Conservation (phyloP, 2,888 invertebrate genomes). For the Acanthosepion lycidas region DNA sequence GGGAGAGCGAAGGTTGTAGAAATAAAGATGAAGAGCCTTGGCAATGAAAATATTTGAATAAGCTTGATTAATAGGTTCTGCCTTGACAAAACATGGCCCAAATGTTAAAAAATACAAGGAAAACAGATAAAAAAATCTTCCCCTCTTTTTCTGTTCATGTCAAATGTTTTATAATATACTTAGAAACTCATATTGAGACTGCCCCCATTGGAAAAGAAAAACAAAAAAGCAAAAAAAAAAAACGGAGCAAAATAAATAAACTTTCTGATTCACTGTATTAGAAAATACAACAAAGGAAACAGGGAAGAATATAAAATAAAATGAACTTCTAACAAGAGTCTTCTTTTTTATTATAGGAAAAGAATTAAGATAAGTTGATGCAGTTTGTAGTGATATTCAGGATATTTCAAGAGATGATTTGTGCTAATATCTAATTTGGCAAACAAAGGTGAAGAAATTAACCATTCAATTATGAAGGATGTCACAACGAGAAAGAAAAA, state of each 20-base stretch:
- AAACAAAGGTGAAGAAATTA: not conserved
- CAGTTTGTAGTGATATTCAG: not conserved
- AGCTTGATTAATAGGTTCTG: conserved; percentile 20
- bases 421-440: not conserved
- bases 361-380: not conserved
- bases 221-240: too few relatives aligned
- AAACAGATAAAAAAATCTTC: not conserved
- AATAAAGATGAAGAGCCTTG: not conserved
- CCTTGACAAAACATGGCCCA: not conserved
- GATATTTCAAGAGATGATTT: not conserved
- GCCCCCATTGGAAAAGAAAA: not conserved
- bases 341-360: not conserved
- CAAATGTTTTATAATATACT: conserved; percentile 22
- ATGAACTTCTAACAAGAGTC: not conserved
- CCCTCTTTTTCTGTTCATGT: not conserved
- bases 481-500: not conserved
- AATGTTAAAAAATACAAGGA: not conserved
- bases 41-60: not conserved
- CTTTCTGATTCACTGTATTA: not conserved
- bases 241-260: not conserved
- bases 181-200: not conserved
- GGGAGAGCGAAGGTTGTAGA: too few relatives aligned
- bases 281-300: not conserved
- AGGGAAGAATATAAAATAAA: not conserved
- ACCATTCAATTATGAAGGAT: conserved; percentile 14